Evolutionary conservation across 2,888 invertebrate species (phyloP), one percentile per base, ranked within the genome.

Genomic region (Drosophila trichaetosa): DNA sequence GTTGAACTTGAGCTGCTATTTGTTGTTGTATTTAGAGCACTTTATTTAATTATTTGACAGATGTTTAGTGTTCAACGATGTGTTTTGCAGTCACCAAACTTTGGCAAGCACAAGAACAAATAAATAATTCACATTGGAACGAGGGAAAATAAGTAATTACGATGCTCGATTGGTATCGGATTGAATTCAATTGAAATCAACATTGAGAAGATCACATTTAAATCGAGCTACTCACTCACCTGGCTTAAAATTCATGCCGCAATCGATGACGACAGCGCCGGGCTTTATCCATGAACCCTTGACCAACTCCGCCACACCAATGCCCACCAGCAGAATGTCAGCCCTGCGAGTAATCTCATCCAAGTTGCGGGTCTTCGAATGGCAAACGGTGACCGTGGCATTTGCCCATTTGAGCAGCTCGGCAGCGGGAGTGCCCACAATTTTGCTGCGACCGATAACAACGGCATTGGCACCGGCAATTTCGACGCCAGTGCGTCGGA

Each of bases 181-280:
- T 2, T 5, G 1, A 18, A 27, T 27, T 8, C 11, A 27, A 27
- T 49, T 49, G 27, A 18, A 10, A 18, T 18, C 27, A 18, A 42
- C 4, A 42, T 8, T n/a, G 11, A 11, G 40, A n/a, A n/a, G 42
- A 42, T n/a, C 21, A 7, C 27, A 10, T 10, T 24, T 27, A 16
- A 49, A 21, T 13, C 18, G 13, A 16, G 7, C 49, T 29, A 29
- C 8, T 31, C 7, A 46, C 67, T 67, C 69, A 97, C 97, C 98
- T 93, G 96, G 95, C 84, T 98, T 96, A 5, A 97, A 95, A 94
- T 98, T 99, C 84, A 99, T 99, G 52, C 99, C 99, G 93, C 99
- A 99, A 93, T 99, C 99, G 87, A 99, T 99, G 48, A 99, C 99
- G 16, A 99, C 96, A 21, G 99, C 99, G 6, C 99, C 99, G 0